A percentile compares a stretch with the other conserved stretches of the same genome.
These are phyloP conservation scores for Poecilia picta DNA, from an alignment of 2,797 vertebrate genomes.

Conservation along the genomic window DNA sequence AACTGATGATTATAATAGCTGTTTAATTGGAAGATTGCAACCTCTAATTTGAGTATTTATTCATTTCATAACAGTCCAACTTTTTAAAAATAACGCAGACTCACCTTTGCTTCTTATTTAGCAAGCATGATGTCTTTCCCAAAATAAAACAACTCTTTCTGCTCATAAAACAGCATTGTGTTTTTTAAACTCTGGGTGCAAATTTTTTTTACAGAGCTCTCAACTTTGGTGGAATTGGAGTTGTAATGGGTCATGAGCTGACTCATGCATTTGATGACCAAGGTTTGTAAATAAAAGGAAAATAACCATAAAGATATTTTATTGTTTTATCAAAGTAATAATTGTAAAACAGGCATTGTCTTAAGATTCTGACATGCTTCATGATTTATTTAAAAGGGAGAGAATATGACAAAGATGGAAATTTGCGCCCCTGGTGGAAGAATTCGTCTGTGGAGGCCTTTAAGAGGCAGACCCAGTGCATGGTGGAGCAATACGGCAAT, in stretches of 20 bases:
- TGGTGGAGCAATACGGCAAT: constrained; percentile 94
- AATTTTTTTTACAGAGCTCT: constrained; percentile 83
- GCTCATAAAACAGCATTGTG: background rate
- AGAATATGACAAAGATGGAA: constrained; percentile 96
- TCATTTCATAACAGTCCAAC: background rate
- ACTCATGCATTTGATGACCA: constrained; percentile 98
- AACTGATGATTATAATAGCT: background rate
- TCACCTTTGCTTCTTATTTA: background rate
- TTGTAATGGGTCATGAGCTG: constrained; percentile 97
- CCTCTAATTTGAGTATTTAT: background rate
- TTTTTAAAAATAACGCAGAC: background rate
- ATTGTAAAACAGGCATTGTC: background rate
- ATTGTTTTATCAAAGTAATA: background rate
- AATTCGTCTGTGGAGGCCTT: constrained; percentile 96
- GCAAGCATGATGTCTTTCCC: background rate
- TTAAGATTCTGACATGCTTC: background rate
- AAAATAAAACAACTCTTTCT: background rate
- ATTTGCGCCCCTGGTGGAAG: constrained; percentile 98
- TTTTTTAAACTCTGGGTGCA: background rate
- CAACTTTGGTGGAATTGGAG: constrained; percentile 96
- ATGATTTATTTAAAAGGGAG: constrained; percentile 80
- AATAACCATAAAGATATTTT: background rate
- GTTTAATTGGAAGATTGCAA: background rate
- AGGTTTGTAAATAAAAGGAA: constrained; percentile 82
- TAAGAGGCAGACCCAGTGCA: constrained; percentile 91